Evolutionary conservation across 2,797 vertebrate species (phyloP).

Genomic region (Acanthurus lineatus): DNA sequence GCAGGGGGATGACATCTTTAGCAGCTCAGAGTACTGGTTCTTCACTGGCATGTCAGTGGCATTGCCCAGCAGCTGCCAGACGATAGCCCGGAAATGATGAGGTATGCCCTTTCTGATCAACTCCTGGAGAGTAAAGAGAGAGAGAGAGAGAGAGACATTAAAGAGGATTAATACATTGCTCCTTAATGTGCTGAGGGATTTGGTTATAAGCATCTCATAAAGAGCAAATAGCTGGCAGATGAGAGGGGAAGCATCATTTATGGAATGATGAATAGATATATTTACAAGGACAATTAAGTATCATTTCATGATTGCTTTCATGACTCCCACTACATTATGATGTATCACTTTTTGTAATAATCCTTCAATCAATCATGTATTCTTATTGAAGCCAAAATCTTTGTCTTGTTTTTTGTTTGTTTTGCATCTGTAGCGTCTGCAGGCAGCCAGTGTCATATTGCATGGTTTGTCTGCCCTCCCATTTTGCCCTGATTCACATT

Average conservation of each 20-base stretch:
- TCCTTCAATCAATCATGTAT: background rate
- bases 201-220: background rate
- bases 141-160: background rate
- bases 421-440: slow-evolving; percentile 12
- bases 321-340: too few species aligned
- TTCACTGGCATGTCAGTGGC: slow-evolving; percentile 98
- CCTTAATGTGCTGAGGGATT: background rate
- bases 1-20: slow-evolving; percentile 98
- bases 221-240: slow-evolving; percentile 20
- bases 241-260: slow-evolving; percentile 20
- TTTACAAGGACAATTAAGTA: slow-evolving; percentile 14
- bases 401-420: background rate
- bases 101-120: slow-evolving; percentile 98
- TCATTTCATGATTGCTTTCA: background rate
- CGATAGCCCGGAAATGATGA: slow-evolving; percentile 98
- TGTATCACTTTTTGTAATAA: background rate
- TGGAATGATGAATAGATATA: slow-evolving; percentile 6
- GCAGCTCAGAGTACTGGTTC: slow-evolving; percentile 97
- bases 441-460: slow-evolving; percentile 15
- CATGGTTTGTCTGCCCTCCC: background rate
- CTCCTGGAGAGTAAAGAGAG: slow-evolving; percentile 83
- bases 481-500: slow-evolving; percentile 37
- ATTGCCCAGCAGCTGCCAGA: slow-evolving; percentile 97
- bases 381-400: background rate
- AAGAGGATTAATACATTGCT: background rate